Percentiles rank a stretch among this genome's conserved stretches.
Conservation (phyloP, 2,113 vertebrate species). For the Oriolus oriolus region DNA sequence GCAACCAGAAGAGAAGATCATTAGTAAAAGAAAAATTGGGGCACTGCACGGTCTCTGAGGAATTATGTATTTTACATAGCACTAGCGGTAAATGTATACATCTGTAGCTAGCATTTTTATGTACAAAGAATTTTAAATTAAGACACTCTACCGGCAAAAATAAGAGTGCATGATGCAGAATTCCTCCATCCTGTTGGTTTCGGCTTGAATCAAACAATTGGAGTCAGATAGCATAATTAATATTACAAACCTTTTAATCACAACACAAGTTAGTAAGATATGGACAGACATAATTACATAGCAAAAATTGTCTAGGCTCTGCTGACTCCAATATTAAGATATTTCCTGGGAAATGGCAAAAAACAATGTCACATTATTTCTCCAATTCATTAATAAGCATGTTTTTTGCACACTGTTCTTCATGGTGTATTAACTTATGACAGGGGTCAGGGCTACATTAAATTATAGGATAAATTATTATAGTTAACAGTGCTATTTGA, state of each 20-base stretch:
- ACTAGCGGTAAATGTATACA: neutral
- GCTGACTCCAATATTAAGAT: conserved; percentile 80
- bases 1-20: neutral
- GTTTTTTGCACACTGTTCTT: conserved; percentile 79
- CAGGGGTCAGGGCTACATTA: conserved; percentile 82
- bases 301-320: conserved; percentile 66
- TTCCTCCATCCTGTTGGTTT: neutral
- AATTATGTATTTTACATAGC: neutral
- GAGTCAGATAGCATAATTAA: conserved; percentile 61
- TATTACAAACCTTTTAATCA: conserved; percentile 68
- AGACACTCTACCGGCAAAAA: neutral
- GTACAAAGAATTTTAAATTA: neutral
- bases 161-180: neutral
- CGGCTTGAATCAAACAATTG: conserved; percentile 32
- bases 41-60: neutral
- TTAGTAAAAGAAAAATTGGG: neutral
- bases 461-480: conserved; percentile 84
- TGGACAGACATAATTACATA: conserved; percentile 67
- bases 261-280: conserved; percentile 60
- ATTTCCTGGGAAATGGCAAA: conserved; percentile 78
- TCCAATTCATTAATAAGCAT: conserved; percentile 81
- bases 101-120: neutral
- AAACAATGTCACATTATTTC: conserved; percentile 80
- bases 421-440: conserved; percentile 87
- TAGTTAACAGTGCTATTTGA: conserved; percentile 78